Evolutionary conservation across 2,888 invertebrate species (phyloP).

Genomic region (Villa cingulata): DNA sequence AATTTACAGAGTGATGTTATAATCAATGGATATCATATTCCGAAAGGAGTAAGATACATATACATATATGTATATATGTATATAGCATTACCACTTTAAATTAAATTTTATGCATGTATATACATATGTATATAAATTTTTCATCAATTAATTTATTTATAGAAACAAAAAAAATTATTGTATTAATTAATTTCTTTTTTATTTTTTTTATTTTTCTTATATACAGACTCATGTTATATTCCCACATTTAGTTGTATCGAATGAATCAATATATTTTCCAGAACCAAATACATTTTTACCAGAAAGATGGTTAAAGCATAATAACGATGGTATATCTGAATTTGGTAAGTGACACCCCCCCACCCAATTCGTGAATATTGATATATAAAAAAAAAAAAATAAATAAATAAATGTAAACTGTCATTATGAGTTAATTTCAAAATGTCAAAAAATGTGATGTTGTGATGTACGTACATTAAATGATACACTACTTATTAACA

Average conservation of each 20-base stretch:
- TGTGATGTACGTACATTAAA: too few relatives aligned
- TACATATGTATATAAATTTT: too few relatives aligned
- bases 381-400: too few relatives aligned
- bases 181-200: neutral
- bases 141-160: too few relatives aligned
- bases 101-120: too few relatives aligned
- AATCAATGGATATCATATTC: slow-evolving; percentile 63
- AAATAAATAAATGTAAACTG: too few relatives aligned
- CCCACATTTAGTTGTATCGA: slow-evolving; percentile 63
- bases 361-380: too few relatives aligned
- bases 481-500: too few relatives aligned
- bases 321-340: slow-evolving; percentile 17
- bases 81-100: too few relatives aligned
- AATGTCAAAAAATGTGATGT: too few relatives aligned
- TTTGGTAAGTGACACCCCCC: neutral
- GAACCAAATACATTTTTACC: slow-evolving; percentile 57
- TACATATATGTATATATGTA: too few relatives aligned
- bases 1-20: slow-evolving; percentile 60
- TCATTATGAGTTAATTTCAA: too few relatives aligned
- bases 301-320: slow-evolving; percentile 61
- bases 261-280: slow-evolving; percentile 56
- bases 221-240: slow-evolving; percentile 63
- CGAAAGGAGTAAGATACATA: slow-evolving; percentile 54
- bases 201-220: slow-evolving; percentile 5
- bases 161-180: neutral